These are phyloP conservation scores for Onthophagus taurus DNA, from an alignment of 1,140 invertebrate species.

Conservation along the genomic window DNA sequence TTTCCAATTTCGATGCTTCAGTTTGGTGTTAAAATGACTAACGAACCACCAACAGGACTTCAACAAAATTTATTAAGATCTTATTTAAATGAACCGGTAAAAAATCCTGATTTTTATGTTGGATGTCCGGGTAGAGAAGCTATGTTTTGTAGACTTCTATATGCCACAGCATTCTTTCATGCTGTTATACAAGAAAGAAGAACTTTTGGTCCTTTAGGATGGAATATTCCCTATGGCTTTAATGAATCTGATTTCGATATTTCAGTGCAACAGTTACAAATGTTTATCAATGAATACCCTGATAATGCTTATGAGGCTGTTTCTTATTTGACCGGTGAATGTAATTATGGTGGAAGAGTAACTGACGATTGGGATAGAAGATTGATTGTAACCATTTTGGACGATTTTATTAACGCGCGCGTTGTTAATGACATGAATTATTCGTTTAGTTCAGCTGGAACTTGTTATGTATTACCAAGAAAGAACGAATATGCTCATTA, in stretches of 20 bases:
- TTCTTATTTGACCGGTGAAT: constrained; percentile 84
- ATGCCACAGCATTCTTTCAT: constrained; percentile 88
- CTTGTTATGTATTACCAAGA: constrained; percentile 54
- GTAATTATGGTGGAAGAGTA: constrained; percentile 91
- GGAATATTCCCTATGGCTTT: constrained; percentile 93
- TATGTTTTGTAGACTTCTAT: constrained; percentile 72
- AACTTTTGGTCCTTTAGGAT: constrained; percentile 85
- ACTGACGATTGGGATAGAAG: constrained; percentile 89
- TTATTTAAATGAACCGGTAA: constrained; percentile 70
- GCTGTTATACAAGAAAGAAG: constrained; percentile 84
- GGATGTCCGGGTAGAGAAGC: constrained; percentile 59
- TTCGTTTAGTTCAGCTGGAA: constrained; percentile 46
- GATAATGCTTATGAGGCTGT: constrained; percentile 80
- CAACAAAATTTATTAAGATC: constrained; percentile 77
- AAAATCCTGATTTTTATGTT: constrained; percentile 57
- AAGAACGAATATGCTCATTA: constrained; percentile 59
- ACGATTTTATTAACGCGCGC: constrained; percentile 65
- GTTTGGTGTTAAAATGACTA: constrained; percentile 90
- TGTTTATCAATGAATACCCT: constrained; percentile 62
- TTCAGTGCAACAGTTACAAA: constrained; percentile 72
- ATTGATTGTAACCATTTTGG: constrained; percentile 70
- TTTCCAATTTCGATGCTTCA: constrained; percentile 84
- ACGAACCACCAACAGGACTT: constrained; percentile 82
- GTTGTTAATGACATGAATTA: constrained; percentile 53
- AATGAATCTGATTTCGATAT: constrained; percentile 92